phyloP scores from a whole-genome alignment of 2,888 invertebrate species.

The Caenorhabditis macrosperma region DNA sequence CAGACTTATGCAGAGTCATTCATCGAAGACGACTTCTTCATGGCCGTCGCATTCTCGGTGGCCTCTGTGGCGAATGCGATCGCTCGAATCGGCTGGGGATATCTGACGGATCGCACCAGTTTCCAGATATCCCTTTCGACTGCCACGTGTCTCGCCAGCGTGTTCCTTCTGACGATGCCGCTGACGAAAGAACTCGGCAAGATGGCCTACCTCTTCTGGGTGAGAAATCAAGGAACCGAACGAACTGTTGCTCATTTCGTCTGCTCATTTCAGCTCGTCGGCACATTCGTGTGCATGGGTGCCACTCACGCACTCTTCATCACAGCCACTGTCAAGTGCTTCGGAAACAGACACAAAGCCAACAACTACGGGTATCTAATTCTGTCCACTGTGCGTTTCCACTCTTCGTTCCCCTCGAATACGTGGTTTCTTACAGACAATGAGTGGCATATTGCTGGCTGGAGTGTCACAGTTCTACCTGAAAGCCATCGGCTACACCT shows the following conservation, averaged over 20 bases:
- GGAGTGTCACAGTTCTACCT: constrained; percentile 74
- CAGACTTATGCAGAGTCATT: constrained; percentile 79
- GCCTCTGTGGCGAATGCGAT: constrained; percentile 82
- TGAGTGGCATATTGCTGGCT: constrained; percentile 74
- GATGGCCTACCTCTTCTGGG: constrained; percentile 44
- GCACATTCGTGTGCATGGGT: constrained; percentile 78
- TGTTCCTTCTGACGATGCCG: constrained; percentile 78
- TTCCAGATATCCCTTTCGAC: constrained; percentile 80
- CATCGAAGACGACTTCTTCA: constrained; percentile 82
- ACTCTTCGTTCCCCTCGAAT: too few relatives aligned
- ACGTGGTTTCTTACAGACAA: constrained; percentile 65
- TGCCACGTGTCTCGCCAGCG: constrained; percentile 76
- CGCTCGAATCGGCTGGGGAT: constrained; percentile 82
- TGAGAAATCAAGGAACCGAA: not conserved
- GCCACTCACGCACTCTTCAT: constrained; percentile 79
- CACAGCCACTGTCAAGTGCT: constrained; percentile 78
- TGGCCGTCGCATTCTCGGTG: constrained; percentile 82
- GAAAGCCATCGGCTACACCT: constrained; percentile 75
- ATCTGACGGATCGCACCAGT: constrained; percentile 81
- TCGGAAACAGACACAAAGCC: constrained; percentile 76
- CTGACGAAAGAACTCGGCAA: constrained; percentile 67
- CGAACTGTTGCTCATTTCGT: not conserved
- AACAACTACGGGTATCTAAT: constrained; percentile 77
- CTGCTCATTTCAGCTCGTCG: constrained; percentile 61
- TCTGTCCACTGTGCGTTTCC: constrained; percentile 66